Evolutionary conservation across 2,888 invertebrate genomes (phyloP).

Genomic region (Synergus japonicus): DNA sequence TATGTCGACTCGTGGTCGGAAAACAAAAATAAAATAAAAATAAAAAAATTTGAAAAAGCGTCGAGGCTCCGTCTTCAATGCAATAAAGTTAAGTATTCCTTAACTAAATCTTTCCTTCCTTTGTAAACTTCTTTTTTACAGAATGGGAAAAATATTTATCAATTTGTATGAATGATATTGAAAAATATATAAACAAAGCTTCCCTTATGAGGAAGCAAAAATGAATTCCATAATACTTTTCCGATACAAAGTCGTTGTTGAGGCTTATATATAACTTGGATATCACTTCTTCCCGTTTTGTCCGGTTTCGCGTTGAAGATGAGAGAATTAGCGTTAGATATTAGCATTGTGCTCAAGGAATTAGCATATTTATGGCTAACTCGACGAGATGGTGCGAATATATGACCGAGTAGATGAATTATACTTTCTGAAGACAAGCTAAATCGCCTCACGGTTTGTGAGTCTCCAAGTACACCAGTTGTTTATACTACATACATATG

Average conservation of each 20-base stretch:
- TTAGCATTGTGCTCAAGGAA: constrained; percentile 56
- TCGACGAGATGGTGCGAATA: constrained; percentile 52
- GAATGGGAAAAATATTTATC: too few relatives aligned
- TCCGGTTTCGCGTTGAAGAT: constrained; percentile 43
- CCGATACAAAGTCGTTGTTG: neutral
- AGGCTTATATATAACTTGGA: neutral
- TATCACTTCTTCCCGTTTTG: neutral
- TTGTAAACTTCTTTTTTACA: too few relatives aligned
- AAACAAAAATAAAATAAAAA: too few relatives aligned
- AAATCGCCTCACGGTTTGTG: constrained; percentile 53
- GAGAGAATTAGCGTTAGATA: constrained; percentile 57
- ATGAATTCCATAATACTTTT: too few relatives aligned
- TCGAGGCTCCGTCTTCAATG: too few relatives aligned
- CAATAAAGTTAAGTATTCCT: too few relatives aligned
- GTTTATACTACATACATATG: constrained; percentile 43
- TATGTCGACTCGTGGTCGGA: too few relatives aligned
- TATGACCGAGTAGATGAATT: constrained; percentile 56
- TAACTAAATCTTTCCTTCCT: too few relatives aligned
- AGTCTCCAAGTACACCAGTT: constrained; percentile 49
- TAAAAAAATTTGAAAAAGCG: too few relatives aligned
- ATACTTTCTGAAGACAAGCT: constrained; percentile 56
- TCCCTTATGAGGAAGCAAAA: too few relatives aligned
- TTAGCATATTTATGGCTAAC: constrained; percentile 59
- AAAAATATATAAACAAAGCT: too few relatives aligned
- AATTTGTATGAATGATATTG: too few relatives aligned